Evolutionary conservation across 2,113 vertebrate species (phyloP), one percentile per base, ranked within the genome.

Genomic region (Micromys minutus): DNA sequence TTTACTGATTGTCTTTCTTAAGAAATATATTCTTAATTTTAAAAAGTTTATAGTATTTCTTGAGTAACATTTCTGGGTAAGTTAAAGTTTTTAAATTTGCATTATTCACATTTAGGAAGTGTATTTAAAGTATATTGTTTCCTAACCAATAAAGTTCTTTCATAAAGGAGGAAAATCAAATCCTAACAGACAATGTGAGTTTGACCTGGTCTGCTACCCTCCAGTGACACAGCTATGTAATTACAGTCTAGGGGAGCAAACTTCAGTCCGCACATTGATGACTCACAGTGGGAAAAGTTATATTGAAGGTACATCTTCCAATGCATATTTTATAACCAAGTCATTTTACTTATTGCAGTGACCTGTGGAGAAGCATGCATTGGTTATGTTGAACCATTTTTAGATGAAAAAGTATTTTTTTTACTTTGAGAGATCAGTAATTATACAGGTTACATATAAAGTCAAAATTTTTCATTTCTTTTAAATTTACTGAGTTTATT

Each of bases 311-410:
- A 16, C 89, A 36, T 81, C 94, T 98, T 97, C 95, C 97, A 88
- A 97, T 97, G 79, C 96, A 87, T 96, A 94, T 87, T 97, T 61
- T 29, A 15, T 13, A n/a, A 87, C 65, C 77, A 95, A 97, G 90
- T 94, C 97, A 87, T 96, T 72, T 89, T 89, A 96, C 59, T 98
- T 98, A 97, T 8, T 42, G 95, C 95, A 97, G 90, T 95, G 96
- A 85, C 89, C 81, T 52, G 79, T 94, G 47, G 47, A 88, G 9
- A 21, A 85, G 36, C 85, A 87, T 89, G 7, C n/a, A 59, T 83
- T 92, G 71, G 61, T 96, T 89, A 87, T 10, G 31, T 42, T 91
- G 59, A 96, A n/a, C 89, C 59, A 96, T 91, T 95, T 95, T 95
- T 50, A 55, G 15, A 39, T 77, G 71, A 63, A 63, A 52, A 87